Evolutionary conservation across 2,797 vertebrate species (phyloP), one percentile per base, ranked within the genome.

Genomic region (Philypnodon macrostomus): DNA sequence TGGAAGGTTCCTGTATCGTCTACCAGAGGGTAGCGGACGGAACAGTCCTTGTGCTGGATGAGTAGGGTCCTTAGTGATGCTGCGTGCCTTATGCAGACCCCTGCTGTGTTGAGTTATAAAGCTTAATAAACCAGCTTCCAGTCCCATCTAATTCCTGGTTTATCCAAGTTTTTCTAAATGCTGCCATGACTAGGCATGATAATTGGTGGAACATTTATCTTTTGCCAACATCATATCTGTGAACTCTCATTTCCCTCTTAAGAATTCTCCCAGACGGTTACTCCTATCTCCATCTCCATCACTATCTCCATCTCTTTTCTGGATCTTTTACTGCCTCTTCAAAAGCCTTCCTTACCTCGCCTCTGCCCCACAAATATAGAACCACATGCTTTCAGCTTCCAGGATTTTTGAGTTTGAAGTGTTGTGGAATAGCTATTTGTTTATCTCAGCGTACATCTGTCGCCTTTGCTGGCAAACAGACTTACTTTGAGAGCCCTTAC

Each of bases 401-500:
- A 32, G 7, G 18, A 37, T 32, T 16, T 37, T 11, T 16, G 17
- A 13, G 9, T 53, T 52, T 54, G 55, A 79, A 48, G 38, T 71
- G 61, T 65, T 52, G 58, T 67, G 44, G 35, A 61, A 11, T 1
- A 19, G 46, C n/a, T n/a, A 15, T 27, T 33, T 34, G 18, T 42
- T 59, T 60, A 56, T 63, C 65, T 1, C 67, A 53, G 40, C 44
- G 1, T 37, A 44, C 38, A 53, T 72, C 63, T 60, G 37, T 53
- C 49, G 19, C 56, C 54, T 7, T n/a, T n/a, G n/a, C n/a, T n/a
- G n/a, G n/a, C n/a, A n/a, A n/a, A n/a, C n/a, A n/a, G n/a, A n/a
- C n/a, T n/a, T 23, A 54, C 27, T 16, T 35, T 57, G 36, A 68
- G 41, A 59, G 52, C 34, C 47, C 34, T 60, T 46, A 75, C 66